Base-by-base conservation (phyloP, 2,888 invertebrate genomes). In the Xylocampa areola region DNA sequence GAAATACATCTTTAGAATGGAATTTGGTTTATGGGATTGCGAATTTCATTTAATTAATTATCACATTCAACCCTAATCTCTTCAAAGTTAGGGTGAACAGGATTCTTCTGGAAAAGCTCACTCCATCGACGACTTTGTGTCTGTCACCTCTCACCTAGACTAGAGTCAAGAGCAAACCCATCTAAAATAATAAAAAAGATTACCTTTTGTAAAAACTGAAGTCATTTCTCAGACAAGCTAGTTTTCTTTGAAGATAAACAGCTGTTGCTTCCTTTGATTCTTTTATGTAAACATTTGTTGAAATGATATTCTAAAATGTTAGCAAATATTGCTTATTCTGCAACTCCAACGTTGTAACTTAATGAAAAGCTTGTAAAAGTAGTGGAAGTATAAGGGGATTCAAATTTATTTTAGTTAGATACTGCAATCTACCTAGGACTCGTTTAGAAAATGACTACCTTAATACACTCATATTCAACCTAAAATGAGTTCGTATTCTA, bases 241-340 rank as follows among this genome's bases (percentile, higher is more conserved):
- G n/a, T 32, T 32, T 32, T 27, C 25, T 32, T 37, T 8, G 8
- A 43, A 41, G 36, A 29, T 49, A 59, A 66, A 16, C 49, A 43
- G 32, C 32, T 43, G 48, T 11, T 16, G 11, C 10, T 41, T 66
- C 11, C 14, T 11, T 41, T 21, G 30, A 14, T 30, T 21, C 3
- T n/a, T 48, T 41, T 11, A 23, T 1, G 25, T 21, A 25, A 40
- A 44, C 33, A 25, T n/a, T n/a, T 25, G 33, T 39, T 54, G 14
- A 10, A 43, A 32, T 10, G 8, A 14, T 43, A 35, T 43, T 2
- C 0, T 16, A 8, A 13, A 19, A 23, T 1, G n/a, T 4, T n/a
- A 25, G n/a, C 27, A 19, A 41, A 19, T 29, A 2, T n/a, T n/a
- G n/a, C 25, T 25, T 25, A 25, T n/a, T 21, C 16, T 23, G n/a